Evolutionary conservation across 2,888 invertebrate species (phyloP), one percentile per base, ranked within the genome.

Genomic region (Polydrusus tereticollis): DNA sequence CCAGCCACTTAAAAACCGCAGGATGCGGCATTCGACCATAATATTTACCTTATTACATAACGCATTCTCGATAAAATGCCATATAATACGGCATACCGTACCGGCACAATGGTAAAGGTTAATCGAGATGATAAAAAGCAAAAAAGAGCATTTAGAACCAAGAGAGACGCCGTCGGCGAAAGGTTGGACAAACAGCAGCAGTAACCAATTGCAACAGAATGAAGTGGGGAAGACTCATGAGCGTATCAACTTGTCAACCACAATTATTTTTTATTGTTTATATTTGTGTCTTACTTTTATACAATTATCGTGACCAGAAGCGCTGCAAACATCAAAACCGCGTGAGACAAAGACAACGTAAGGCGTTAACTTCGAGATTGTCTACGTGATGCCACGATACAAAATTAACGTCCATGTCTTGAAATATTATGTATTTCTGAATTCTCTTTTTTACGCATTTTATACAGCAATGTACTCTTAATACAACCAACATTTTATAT

Each of bases 111-210:
- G 50, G 33, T 65, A 70, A 70, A 70, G 70, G 70, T 65, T 70
- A 70, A 65, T 65, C 59, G 65, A 70, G 65, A 59, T 59, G 58
- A 70, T 65, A 70, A 65, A 64, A 70, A 58, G 58, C 29, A n/a
- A 33, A 33, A 58, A 43, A 41, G 58, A 16, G 10, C 29, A 57
- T 47, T 21, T 41, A 47, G 16, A 50, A 58, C 8, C 57, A 67
- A 59, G 59, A 59, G 59, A 67, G 21, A 38, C 63, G 69, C 69
- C 63, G 26, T 63, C 36, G 36, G 69, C 63, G 69, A 69, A 63
- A 69, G 69, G 62, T 45, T 57, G 66, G 68, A 70, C 70, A 70
- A 65, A 70, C 70, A 70, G 70, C 70, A 70, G 70, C 70, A 62
- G 16, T 52, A 23, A 41, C 45, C 38, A 33, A 20, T 23, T 18